A percentile compares a stretch with the other conserved stretches of the same genome.
Conservation (phyloP, 2,113 vertebrate genomes). For the Muscicapa adusta region DNA sequence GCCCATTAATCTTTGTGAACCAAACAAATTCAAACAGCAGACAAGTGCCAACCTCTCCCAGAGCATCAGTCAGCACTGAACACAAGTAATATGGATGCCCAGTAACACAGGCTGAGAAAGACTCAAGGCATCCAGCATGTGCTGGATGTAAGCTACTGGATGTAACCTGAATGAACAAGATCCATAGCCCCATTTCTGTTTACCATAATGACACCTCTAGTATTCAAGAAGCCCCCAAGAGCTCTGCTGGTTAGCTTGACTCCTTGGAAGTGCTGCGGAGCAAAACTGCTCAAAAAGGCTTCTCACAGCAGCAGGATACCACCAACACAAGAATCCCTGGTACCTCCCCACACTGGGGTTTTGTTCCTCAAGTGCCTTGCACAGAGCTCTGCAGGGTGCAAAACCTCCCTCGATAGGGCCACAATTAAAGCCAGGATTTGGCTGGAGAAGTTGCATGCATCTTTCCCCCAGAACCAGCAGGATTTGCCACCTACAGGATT, state of each 20-base stretch:
- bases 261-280: neutral
- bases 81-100: neutral
- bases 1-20: neutral
- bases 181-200: neutral
- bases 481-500: neutral
- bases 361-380: accelerated
- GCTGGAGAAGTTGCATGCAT: neutral
- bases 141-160: neutral
- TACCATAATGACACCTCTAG: neutral
- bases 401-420: accelerated
- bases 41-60: neutral
- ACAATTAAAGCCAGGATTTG: neutral
- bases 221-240: neutral
- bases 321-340: neutral
- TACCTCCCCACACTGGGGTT: accelerated
- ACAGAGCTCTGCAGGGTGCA: neutral
- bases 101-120: neutral
- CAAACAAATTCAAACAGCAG: neutral
- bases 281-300: neutral
- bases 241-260: neutral
- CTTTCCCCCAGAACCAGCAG: neutral
- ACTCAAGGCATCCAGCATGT: neutral
- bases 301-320: accelerated
- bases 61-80: neutral
- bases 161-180: neutral